These are phyloP conservation scores for Megaleporinus macrocephalus DNA, from an alignment of 2,113 vertebrate genomes.

Conservation along the genomic window DNA sequence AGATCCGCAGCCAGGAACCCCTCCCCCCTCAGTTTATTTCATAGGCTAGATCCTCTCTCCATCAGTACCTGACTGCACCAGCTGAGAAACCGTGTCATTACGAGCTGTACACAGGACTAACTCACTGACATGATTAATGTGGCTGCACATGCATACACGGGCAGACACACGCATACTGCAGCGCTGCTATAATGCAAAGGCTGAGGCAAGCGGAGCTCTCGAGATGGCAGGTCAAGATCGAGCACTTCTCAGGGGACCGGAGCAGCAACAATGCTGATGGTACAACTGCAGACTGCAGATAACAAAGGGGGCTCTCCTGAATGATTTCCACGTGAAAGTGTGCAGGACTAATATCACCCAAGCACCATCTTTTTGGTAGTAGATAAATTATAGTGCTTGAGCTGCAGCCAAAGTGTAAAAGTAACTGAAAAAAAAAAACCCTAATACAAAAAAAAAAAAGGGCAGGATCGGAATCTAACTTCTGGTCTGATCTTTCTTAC, in stretches of 20 bases:
- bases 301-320: not conserved
- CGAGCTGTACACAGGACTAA: not conserved
- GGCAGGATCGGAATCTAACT: too few relatives aligned
- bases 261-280: slow-evolving; percentile 12
- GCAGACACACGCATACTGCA: slow-evolving; percentile 7
- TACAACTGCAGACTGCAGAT: slow-evolving; percentile 1
- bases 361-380: not conserved
- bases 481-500: too few relatives aligned
- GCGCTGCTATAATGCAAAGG: slow-evolving; percentile 17
- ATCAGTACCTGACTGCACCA: slow-evolving; percentile 34
- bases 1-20: slow-evolving; percentile 7
- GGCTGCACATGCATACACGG: slow-evolving; percentile 17
- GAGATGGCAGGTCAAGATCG: not conserved
- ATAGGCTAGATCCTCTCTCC: slow-evolving; percentile 37
- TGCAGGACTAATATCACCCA: not conserved
- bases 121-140: slow-evolving; percentile 32
- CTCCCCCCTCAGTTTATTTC: slow-evolving; percentile 40
- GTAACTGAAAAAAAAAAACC: not conserved
- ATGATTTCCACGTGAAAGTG: not conserved
- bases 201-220: not conserved
- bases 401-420: not conserved
- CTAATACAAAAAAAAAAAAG: not conserved
- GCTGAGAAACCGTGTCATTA: slow-evolving; percentile 49
- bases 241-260: not conserved
- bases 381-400: not conserved